Base-by-base conservation (phyloP, 2,888 invertebrate species). In the Tenthredo amoena region DNA sequence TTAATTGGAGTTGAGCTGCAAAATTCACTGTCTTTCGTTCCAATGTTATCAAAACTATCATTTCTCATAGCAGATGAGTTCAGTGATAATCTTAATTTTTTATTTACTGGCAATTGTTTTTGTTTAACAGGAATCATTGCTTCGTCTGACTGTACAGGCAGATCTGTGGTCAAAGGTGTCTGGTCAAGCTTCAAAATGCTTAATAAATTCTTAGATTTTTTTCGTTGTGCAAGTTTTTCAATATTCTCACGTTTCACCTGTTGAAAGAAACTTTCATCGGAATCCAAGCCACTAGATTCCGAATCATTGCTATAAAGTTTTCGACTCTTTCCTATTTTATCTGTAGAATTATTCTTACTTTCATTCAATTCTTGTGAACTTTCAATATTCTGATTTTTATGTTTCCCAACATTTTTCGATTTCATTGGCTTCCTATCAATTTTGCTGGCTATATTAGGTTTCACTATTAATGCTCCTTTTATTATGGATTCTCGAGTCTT, bases 1-100 rank as follows among this genome's bases (percentile, higher is more conserved):
- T 81, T 81, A 21, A 81, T 81, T 62, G 81, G 81, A 40, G 81
- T 81, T 21, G 81, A 81, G 31, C 81, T 81, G 37, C 62, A 62
- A 18, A 81, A 81, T 81, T 37, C 4, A 37, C 62, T 81, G 37
- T 21, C n/a, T n/a, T 81, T 62, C 0, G 26, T 26, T 26, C 26
- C 26, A 26, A 55, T 31, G 26, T 12, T 40, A 21, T 62, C 37
- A 40, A 81, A 81, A 40, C 62, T 81, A 34, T 81, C 26, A 62
- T 37, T 31, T 62, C 62, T 81, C 7, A 40, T n/a, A 12, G 15
- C 40, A 34, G 81, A 81, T 40, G 58, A 37, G 58, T 81, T 7
- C 15, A 62, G 37, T 40, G 62, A 81, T 37, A 81, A 62, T 62
- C 81, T 21, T n/a, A 81, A 62, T n/a, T 62, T 81, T 15, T 58